Conservation (phyloP, 1,140 invertebrate species). For the Aphelinus certus region DNA sequence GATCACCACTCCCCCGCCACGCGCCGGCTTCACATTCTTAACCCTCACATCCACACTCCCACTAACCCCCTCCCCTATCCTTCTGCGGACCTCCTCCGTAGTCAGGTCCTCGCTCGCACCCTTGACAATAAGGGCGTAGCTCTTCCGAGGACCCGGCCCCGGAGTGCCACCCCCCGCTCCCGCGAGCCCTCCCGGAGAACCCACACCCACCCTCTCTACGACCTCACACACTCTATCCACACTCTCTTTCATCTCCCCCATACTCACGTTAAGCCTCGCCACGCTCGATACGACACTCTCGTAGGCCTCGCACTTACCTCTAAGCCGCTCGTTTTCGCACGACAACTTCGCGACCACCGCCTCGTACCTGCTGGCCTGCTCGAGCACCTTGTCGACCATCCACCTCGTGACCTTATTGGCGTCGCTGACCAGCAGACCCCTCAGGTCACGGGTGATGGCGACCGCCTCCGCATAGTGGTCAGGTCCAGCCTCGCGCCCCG, state of each 20-base stretch:
- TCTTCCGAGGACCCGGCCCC: background rate
- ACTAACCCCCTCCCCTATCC: background rate
- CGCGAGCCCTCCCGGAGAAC: background rate
- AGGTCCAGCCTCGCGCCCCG: background rate
- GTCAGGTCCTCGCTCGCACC: conserved; percentile 8
- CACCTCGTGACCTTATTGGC: background rate
- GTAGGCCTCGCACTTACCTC: background rate
- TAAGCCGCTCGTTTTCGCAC: background rate
- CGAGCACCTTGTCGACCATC: background rate
- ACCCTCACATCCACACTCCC: background rate
- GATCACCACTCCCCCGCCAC: conserved; percentile 1
- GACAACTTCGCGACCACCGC: background rate
- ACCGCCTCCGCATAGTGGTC: too few relatives aligned
- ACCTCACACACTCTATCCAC: too few relatives aligned
- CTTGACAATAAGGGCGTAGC: conserved; percentile 7
- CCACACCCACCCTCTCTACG: too few relatives aligned
- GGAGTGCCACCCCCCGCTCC: background rate
- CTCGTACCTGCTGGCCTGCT: background rate
- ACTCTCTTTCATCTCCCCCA: too few relatives aligned
- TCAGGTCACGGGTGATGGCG: too few relatives aligned
- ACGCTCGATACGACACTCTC: too few relatives aligned
- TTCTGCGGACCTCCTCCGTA: background rate
- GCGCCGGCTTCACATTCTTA: background rate
- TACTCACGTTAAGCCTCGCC: too few relatives aligned
- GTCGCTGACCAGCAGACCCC: too few relatives aligned